These are phyloP conservation scores for Mesorhabditis sp. DNA, from an alignment of 2,888 invertebrate species.

Conservation along the genomic window DNA sequence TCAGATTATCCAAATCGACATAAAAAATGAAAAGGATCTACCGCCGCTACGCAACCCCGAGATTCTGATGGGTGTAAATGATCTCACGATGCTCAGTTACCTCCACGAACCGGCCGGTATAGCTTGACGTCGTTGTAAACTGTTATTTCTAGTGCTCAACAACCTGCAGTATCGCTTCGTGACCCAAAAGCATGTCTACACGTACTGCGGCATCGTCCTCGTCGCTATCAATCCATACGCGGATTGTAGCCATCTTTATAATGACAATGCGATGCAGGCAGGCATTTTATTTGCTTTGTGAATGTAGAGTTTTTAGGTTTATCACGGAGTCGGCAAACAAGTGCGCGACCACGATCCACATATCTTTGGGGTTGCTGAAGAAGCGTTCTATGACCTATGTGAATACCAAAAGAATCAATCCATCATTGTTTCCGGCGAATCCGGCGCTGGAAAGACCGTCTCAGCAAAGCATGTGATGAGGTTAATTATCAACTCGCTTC, in stretches of 20 bases:
- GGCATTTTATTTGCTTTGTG: slow-evolving; percentile 59
- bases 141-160: slow-evolving; percentile 72
- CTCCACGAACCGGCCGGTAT: slow-evolving; percentile 81
- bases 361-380: slow-evolving; percentile 96
- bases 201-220: slow-evolving; percentile 93
- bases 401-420: slow-evolving; percentile 67
- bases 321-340: slow-evolving; percentile 50
- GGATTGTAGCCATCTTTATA: slow-evolving; percentile 71
- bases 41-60: slow-evolving; percentile 90
- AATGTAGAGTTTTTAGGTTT: slow-evolving; percentile 32
- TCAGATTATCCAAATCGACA: slow-evolving; percentile 27
- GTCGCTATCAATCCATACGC: slow-evolving; percentile 98
- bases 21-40: slow-evolving; percentile 61
- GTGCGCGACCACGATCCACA: slow-evolving; percentile 78
- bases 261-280: slow-evolving; percentile 87
- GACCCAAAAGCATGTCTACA: slow-evolving; percentile 88
- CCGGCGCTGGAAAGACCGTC: slow-evolving; percentile 96
- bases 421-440: slow-evolving; percentile 82
- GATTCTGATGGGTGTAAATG: slow-evolving; percentile 92
- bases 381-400: slow-evolving; percentile 61
- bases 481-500: slow-evolving; percentile 58
- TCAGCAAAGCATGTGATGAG: slow-evolving; percentile 98
- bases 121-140: neutral
- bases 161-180: slow-evolving; percentile 89
- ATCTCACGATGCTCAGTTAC: slow-evolving; percentile 90